A percentile compares a stretch with the other conserved stretches of the same genome.
phyloP scores from a whole-genome alignment of 2,113 vertebrate genomes.

The Herpailurus yagouaroundi region DNA sequence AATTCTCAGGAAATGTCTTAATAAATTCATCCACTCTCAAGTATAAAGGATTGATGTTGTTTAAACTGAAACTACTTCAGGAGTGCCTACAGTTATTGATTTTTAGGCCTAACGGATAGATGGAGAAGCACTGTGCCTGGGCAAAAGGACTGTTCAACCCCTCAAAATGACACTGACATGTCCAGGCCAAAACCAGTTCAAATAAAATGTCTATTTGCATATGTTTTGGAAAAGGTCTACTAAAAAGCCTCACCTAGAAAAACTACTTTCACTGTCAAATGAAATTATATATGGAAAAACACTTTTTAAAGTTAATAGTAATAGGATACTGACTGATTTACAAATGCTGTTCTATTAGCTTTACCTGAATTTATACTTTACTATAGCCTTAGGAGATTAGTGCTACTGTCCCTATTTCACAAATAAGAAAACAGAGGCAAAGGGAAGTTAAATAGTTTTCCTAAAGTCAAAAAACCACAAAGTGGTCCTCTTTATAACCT shows the following conservation, averaged over 20 bases:
- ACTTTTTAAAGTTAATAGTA: not conserved
- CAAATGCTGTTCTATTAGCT: not conserved
- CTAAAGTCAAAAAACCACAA: not conserved
- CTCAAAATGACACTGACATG: not conserved
- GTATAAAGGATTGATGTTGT: not conserved
- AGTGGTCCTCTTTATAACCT: not conserved
- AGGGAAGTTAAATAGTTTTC: not conserved
- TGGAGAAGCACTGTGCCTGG: not conserved
- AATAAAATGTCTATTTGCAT: not conserved
- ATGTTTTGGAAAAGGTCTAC: not conserved
- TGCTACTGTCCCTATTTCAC: not conserved
- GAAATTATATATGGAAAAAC: not conserved
- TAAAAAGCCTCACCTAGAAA: not conserved
- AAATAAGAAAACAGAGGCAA: not conserved
- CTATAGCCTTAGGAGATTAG: not conserved
- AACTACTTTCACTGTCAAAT: not conserved
- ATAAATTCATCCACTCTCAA: not conserved
- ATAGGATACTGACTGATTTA: not conserved
- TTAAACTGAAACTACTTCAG: not conserved
- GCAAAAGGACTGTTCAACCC: not conserved
- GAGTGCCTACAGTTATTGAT: not conserved
- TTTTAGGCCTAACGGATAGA: not conserved
- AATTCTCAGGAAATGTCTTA: not conserved
- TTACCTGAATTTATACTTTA: not conserved
- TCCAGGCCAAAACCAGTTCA: not conserved